These are phyloP conservation scores for Gymnoscelis rufifasciata DNA, from an alignment of 2,888 invertebrate species.

Conservation along the genomic window DNA sequence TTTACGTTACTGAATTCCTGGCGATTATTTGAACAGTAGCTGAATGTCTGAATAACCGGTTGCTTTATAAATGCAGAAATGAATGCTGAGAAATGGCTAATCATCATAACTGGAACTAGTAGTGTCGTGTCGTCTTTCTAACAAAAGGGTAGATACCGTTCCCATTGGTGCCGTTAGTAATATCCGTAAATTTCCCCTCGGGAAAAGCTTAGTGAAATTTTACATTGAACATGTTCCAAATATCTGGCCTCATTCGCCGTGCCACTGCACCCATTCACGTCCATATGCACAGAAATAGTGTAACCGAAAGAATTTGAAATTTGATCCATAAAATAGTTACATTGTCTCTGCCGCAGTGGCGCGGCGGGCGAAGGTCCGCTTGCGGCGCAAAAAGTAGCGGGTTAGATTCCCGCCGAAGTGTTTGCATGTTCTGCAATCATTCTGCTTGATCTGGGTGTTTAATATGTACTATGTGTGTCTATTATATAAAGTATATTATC, in stretches of 20 bases:
- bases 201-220: conserved; percentile 94
- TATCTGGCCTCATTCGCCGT: conserved; percentile 92
- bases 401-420: no score
- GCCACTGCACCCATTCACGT: conserved; percentile 93
- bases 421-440: no score
- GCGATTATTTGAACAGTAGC: no score
- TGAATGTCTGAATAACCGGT: neutral
- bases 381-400: no score
- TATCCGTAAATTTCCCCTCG: conserved; percentile 94
- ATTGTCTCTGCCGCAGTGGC: no score
- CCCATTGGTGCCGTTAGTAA: conserved; percentile 95
- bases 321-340: no score
- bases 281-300: conserved; percentile 89
- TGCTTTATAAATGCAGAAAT: no score
- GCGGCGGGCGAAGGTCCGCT: no score
- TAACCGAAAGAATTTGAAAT: conserved; percentile 87
- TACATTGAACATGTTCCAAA: conserved; percentile 98
- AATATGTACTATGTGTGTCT: no score
- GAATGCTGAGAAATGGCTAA: conserved; percentile 99
- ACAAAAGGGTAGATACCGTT: conserved; percentile 94
- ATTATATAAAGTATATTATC: no score
- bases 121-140: conserved; percentile 94
- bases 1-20: neutral
- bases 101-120: conserved; percentile 96
- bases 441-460: no score